phyloP scores from a whole-genome alignment of 2,888 invertebrate species.

The Thalpophila matura region DNA sequence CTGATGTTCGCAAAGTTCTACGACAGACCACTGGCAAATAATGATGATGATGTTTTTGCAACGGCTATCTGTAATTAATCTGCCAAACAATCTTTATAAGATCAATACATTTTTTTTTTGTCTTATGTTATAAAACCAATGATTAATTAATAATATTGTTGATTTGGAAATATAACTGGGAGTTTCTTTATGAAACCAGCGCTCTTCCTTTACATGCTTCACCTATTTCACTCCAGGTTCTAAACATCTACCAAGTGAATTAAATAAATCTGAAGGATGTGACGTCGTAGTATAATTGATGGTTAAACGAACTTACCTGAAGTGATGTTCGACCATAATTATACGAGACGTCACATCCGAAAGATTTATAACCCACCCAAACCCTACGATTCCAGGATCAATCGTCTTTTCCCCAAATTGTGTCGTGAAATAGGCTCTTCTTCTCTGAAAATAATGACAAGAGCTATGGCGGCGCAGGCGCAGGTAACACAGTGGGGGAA shows the following conservation, averaged over 20 bases:
- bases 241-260: conserved; percentile 7
- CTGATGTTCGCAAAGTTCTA: neutral
- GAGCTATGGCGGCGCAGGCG: no score
- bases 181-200: neutral
- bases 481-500: no score
- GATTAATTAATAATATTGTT: neutral
- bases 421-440: no score
- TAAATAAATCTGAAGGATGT: conserved; percentile 5
- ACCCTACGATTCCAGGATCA: neutral
- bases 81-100: no score
- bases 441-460: no score
- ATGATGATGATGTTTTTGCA: neutral
- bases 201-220: neutral
- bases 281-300: no score
- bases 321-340: no score
- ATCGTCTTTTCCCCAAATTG: no score
- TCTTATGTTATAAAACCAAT: no score
- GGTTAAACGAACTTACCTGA: no score
- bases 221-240: neutral
- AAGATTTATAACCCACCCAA: neutral
- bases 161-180: neutral
- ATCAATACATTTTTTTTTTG: no score
- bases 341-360: conserved; percentile 1
- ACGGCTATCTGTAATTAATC: neutral
- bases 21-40: neutral